phyloP scores from a whole-genome alignment of 2,113 vertebrate species.

The Corythoichthys intestinalis region DNA sequence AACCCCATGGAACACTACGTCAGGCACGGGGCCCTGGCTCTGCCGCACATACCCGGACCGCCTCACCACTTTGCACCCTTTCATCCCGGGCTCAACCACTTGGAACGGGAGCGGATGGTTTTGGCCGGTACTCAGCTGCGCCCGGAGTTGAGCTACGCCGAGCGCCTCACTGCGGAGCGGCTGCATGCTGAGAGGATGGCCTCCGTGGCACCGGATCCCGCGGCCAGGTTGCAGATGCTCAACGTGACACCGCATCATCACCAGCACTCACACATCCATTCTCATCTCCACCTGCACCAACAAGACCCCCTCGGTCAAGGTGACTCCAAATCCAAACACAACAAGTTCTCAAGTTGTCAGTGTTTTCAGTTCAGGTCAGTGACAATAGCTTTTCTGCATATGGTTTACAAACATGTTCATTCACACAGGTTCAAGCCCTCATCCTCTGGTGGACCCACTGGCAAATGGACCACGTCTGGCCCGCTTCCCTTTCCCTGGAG shows the following conservation, averaged over 20 bases:
- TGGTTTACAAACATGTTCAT: constrained; percentile 5
- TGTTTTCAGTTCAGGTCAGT: neutral
- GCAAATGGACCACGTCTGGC: constrained; percentile 88
- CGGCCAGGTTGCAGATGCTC: constrained; percentile 95
- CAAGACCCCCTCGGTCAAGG: constrained; percentile 96
- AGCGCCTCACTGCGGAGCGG: constrained; percentile 90
- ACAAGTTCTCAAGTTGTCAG: neutral
- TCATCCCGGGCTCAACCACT: constrained; percentile 86
- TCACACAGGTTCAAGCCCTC: constrained; percentile 82
- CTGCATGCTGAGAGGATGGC: constrained; percentile 97
- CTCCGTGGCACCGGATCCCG: constrained; percentile 85
- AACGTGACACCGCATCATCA: constrained; percentile 98
- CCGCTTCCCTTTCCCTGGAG: constrained; percentile 90
- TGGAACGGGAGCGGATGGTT: constrained; percentile 89
- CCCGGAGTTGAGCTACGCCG: constrained; percentile 92
- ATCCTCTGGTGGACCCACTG: constrained; percentile 89
- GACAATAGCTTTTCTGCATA: neutral
- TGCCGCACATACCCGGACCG: constrained; percentile 86
- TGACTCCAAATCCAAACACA: constrained; percentile 39
- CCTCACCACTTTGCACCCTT: constrained; percentile 90
- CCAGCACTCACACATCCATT: constrained; percentile 98
- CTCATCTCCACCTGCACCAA: constrained; percentile 96
- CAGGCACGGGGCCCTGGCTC: constrained; percentile 85
- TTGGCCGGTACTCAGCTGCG: constrained; percentile 85
- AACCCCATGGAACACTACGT: constrained; percentile 98